Evolutionary conservation across 2,797 vertebrate species (phyloP).

Genomic region (Cyprinodon diabolis): DNA sequence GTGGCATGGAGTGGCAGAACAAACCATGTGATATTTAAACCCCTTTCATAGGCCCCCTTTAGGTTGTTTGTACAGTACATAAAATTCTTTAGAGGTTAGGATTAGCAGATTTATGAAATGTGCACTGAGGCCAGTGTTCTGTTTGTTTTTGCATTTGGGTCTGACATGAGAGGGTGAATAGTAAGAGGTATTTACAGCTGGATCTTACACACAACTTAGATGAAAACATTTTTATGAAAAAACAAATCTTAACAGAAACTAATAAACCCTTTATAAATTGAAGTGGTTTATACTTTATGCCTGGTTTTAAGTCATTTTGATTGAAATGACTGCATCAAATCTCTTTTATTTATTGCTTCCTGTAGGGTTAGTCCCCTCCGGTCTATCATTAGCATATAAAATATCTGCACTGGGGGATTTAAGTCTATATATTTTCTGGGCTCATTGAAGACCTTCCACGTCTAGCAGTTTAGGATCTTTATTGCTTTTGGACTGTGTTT

Average conservation of each 20-base stretch:
- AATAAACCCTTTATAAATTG: too few relatives aligned
- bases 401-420: too few relatives aligned
- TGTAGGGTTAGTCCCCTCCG: too few relatives aligned
- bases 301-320: too few relatives aligned
- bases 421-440: too few relatives aligned
- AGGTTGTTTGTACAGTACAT: constrained; percentile 32
- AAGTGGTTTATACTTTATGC: too few relatives aligned
- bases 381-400: too few relatives aligned
- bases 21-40: constrained; percentile 57
- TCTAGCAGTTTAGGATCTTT: too few relatives aligned
- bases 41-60: constrained; percentile 15
- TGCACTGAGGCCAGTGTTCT: neutral
- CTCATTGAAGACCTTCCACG: too few relatives aligned
- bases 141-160: neutral
- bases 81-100: constrained; percentile 39
- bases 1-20: constrained; percentile 42
- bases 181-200: neutral
- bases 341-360: too few relatives aligned
- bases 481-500: too few relatives aligned
- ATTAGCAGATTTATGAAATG: constrained; percentile 20
- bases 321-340: too few relatives aligned
- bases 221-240: neutral
- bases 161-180: neutral
- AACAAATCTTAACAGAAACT: neutral
- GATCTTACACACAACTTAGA: neutral